These are phyloP conservation scores for Martes martes DNA, from an alignment of 2,113 vertebrate species.

Conservation along the genomic window DNA sequence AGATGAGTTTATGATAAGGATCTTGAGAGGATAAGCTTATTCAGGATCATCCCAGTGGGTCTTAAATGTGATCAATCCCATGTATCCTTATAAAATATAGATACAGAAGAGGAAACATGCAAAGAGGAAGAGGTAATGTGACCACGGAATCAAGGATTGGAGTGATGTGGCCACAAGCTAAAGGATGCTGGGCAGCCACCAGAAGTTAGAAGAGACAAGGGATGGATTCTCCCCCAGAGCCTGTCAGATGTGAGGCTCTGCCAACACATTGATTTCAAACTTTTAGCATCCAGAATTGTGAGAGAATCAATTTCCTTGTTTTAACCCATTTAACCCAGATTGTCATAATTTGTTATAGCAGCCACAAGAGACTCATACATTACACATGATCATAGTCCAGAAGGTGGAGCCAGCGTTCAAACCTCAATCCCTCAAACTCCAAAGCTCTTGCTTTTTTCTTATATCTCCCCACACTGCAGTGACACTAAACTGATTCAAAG, in stretches of 20 bases:
- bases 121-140: not conserved
- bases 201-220: not conserved
- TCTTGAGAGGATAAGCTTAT: not conserved
- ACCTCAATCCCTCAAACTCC: not conserved
- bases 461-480: fast-evolving
- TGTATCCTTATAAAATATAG: not conserved
- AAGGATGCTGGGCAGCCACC: not conserved
- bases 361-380: not conserved
- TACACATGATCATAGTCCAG: not conserved
- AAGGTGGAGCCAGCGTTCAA: not conserved
- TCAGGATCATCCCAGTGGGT: not conserved
- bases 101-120: not conserved
- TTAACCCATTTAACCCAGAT: not conserved
- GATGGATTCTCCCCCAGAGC: too few relatives aligned
- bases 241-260: not conserved
- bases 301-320: not conserved
- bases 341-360: not conserved
- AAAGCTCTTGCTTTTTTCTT: not conserved
- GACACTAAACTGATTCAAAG: not conserved
- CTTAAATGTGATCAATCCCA: not conserved
- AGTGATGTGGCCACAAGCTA: not conserved
- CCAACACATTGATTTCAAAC: not conserved
- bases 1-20: not conserved
- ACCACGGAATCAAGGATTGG: not conserved
- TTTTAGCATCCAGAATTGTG: not conserved